These are phyloP conservation scores for Coracopsis vasa DNA, from an alignment of 2,113 vertebrate genomes.

Conservation along the genomic window DNA sequence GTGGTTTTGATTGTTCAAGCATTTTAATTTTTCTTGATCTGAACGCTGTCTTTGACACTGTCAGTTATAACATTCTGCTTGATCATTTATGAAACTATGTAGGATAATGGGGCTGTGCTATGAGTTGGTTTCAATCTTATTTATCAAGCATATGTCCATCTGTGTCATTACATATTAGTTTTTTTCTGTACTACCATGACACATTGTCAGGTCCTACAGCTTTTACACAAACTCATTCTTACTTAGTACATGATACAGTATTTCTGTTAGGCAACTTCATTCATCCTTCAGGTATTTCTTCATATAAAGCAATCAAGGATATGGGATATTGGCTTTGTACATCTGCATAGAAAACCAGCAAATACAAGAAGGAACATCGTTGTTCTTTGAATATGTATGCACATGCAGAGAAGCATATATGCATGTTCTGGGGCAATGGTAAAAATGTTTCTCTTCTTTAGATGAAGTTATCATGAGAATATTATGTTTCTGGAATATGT, in stretches of 20 bases:
- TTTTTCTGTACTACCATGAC: background rate
- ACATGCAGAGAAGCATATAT: background rate
- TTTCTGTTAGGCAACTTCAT: background rate
- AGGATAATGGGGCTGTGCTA: background rate
- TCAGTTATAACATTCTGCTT: background rate
- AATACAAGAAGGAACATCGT: background rate
- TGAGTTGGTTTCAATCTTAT: background rate
- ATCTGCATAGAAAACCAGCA: background rate
- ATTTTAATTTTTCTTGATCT: slow-evolving; percentile 49
- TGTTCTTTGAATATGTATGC: background rate
- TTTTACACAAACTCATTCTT: background rate
- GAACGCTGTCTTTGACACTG: background rate
- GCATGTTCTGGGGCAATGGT: background rate
- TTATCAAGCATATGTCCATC: background rate
- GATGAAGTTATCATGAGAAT: background rate
- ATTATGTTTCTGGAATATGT: background rate
- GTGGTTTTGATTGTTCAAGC: background rate
- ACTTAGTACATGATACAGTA: background rate
- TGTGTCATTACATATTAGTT: background rate
- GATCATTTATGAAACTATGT: background rate
- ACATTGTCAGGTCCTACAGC: background rate
- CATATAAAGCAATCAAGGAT: background rate
- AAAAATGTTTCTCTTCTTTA: background rate
- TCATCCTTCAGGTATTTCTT: background rate
- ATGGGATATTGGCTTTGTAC: background rate